Evolutionary conservation across 2,113 vertebrate species (phyloP), one percentile per base, ranked within the genome.

Genomic region (Nestor notabilis): DNA sequence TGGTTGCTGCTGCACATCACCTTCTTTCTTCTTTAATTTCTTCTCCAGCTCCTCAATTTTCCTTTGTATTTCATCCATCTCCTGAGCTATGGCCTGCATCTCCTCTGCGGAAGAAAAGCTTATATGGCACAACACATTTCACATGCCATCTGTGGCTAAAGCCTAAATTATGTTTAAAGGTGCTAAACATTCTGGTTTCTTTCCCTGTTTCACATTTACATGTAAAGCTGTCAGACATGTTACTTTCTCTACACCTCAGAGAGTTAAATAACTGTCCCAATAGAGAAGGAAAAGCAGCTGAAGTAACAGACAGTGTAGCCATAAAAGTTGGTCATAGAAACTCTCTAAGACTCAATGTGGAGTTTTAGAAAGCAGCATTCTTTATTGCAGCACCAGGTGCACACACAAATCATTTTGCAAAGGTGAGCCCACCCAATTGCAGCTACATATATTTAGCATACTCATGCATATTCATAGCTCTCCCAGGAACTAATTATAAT

Each of bases 1-100:
- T 3, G 12, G 19, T 50, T 83, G 96, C 77, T 96, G 94, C 79
- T 95, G 93, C 29, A 89, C 92, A 41, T 69, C 61, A 41, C 84
- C 88, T 31, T 96, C 95, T 76, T 97, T 97, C 72, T 96, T 97
- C 83, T 97, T 98, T 25, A 98, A 84, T 39, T 96, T 97, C 66
- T 97, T 98, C 68, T 98, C 98, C 97, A 99, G 96, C 55, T 98
- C 98, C 71, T 98, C 97, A 84, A 98, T 98, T 94, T 98, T 96
- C 72, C 85, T 97, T 75, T 97, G 96, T 97, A 99, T 97, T 87
- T 98, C 98, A 90, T 96, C 96, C 92, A 97, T 98, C 70, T 98
- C 96, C 69, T 95, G 84, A 55, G 97, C 97, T 94, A 98, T 97
- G 83, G 95, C 97, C 90, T 98, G 87, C 23, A 99, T 95, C 83